These are phyloP conservation scores for Melieria picta DNA, from an alignment of 2,888 invertebrate genomes.

Conservation along the genomic window DNA sequence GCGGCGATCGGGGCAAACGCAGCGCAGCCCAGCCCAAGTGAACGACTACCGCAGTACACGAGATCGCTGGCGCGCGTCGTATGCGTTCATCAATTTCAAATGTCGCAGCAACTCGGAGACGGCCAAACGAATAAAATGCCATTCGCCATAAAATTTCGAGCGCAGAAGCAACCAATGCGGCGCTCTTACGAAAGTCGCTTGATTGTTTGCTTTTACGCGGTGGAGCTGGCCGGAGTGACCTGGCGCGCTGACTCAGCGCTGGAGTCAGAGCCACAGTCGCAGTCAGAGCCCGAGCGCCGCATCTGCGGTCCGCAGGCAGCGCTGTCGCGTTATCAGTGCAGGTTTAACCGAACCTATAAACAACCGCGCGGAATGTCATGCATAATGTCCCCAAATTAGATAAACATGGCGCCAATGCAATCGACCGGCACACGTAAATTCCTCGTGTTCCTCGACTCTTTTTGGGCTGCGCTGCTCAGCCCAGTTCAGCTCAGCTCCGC, in stretches of 20 bases:
- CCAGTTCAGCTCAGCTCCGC: neutral
- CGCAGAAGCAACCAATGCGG: neutral
- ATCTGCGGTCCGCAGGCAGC: neutral
- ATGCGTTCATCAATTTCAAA: slow-evolving; percentile 19
- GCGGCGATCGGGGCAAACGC: neutral
- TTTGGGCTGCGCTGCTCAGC: neutral
- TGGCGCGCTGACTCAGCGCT: neutral
- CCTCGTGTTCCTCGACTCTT: slow-evolving; percentile 8
- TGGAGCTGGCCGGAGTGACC: neutral
- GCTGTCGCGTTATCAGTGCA: slow-evolving; percentile 58
- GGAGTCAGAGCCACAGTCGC: neutral
- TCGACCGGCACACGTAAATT: slow-evolving; percentile 42
- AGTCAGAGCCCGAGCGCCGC: neutral
- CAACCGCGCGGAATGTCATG: slow-evolving; percentile 66
- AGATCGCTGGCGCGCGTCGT: slow-evolving; percentile 3
- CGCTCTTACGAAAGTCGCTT: neutral
- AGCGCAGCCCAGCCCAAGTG: neutral
- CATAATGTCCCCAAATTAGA: slow-evolving; percentile 66
- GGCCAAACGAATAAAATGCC: neutral
- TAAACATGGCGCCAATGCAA: slow-evolving; percentile 64
- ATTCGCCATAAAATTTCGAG: neutral
- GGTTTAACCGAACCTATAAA: slow-evolving; percentile 65
- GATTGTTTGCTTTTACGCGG: neutral
- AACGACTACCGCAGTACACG: neutral
- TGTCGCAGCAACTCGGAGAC: no score